Evolutionary conservation across 2,888 invertebrate species (phyloP).

Genomic region (Archips xylosteana): DNA sequence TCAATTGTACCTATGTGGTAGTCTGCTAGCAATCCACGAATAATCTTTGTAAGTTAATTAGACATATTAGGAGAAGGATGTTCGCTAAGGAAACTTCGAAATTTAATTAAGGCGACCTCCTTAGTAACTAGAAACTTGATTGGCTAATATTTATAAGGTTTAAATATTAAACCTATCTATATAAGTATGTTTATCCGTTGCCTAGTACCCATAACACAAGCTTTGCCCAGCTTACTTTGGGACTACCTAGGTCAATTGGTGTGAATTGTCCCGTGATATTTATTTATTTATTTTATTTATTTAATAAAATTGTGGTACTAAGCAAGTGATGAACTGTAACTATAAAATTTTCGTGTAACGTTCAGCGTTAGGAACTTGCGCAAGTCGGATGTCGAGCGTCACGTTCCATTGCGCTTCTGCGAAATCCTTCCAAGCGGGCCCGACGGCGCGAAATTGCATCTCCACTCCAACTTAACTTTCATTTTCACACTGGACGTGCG

Average conservation of each 20-base stretch:
- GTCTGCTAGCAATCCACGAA: too few species aligned
- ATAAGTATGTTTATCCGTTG: too few species aligned
- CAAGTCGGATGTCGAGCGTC: conserved; percentile 68
- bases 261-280: too few species aligned
- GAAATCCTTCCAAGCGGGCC: conserved; percentile 57
- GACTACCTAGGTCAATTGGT: too few species aligned
- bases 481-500: conserved; percentile 37
- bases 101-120: conserved; percentile 25
- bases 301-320: too few species aligned
- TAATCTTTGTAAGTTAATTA: conserved; percentile 18
- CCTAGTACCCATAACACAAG: too few species aligned
- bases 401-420: conserved; percentile 70
- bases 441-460: conserved; percentile 41
- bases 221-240: too few species aligned
- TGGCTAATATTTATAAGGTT: neutral
- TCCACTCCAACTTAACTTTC: conserved; percentile 39
- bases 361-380: conserved; percentile 65
- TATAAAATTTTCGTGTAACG: conserved; percentile 52
- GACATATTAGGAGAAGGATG: conserved; percentile 10
- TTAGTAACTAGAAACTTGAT: conserved; percentile 9
- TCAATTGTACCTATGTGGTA: too few species aligned
- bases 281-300: too few species aligned
- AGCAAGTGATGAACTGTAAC: neutral
- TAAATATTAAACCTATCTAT: too few species aligned
- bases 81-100: conserved; percentile 8